Base-by-base conservation (phyloP, 2,888 invertebrate species). In the Acrobasis suavella region DNA sequence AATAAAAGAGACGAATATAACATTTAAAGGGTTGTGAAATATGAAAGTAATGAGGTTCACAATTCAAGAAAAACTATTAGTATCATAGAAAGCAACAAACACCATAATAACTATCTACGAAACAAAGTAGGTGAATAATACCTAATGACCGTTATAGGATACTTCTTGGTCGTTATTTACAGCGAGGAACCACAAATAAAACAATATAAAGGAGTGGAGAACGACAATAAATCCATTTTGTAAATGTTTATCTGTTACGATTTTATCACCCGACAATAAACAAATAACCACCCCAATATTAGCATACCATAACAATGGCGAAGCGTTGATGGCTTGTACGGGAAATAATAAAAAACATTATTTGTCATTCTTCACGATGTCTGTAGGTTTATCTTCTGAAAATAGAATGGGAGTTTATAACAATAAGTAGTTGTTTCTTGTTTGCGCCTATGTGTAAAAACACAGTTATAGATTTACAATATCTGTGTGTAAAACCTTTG, bases 231-330 rank as follows among this genome's bases (percentile, higher is more conserved):
- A 51, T 51, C 58, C 37, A 62, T 50, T 62, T 51, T 14, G 14
- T 22, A 17, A 22, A 55, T 55, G 15, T 55, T 55, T 55, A 38
- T 55, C 39, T 55, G 50, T 58, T 55, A 54, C 50, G 56, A 37
- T 56, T 50, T 60, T 60, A 60, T 63, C 38, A 39, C 39, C 39
- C 60, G 59, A 32, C 50, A 22, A 60, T 55, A 56, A 63, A 51
- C 50, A 42, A 56, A 55, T 38, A 59, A 63, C 15, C 46, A 49
- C 58, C 58, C 58, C 49, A 49, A 32, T 58, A 58, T 58, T 32
- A 58, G 46, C 22, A 42, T 42, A 42, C 58, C 10, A 58, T 46
- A 17, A 46, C 42, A 58, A 58, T 22, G 51, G 51, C 16, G 51
- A 51, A 58, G 22, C 39, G 58, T 22, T 58, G 49, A 49, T 49